Conservation (phyloP, 2,797 vertebrate genomes). For the Halcyon badia region DNA sequence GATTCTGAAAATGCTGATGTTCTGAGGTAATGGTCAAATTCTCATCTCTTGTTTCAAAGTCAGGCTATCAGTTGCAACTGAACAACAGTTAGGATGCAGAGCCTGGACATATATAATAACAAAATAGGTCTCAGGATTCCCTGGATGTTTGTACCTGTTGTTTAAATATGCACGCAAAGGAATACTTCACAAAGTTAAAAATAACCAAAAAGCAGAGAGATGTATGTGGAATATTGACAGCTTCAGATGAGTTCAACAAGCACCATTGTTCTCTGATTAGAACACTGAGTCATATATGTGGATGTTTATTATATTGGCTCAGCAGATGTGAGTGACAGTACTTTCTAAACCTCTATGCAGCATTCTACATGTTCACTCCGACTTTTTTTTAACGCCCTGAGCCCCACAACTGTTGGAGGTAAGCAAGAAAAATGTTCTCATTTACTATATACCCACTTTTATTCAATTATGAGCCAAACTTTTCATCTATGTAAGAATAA, state of each 20-base stretch:
- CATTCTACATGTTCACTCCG: neutral
- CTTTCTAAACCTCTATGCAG: neutral
- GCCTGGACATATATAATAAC: neutral
- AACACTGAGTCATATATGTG: neutral
- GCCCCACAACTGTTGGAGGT: neutral
- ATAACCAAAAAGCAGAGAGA: neutral
- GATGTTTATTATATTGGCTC: neutral
- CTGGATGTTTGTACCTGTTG: neutral
- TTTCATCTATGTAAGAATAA: constrained; percentile 58
- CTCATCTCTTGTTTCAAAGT: neutral
- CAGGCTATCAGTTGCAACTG: neutral
- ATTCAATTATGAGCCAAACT: constrained; percentile 51
- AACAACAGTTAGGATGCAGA: neutral
- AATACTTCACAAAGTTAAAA: neutral
- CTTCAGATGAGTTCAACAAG: neutral
- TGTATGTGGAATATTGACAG: neutral
- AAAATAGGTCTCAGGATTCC: neutral
- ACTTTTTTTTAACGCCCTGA: neutral
- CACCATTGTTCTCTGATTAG: neutral
- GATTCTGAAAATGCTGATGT: neutral
- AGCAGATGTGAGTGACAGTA: neutral
- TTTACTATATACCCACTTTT: constrained; percentile 22
- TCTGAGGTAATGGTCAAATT: neutral
- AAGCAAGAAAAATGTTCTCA: constrained; percentile 40
- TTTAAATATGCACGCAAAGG: neutral